A percentile compares a stretch with the other conserved stretches of the same genome.
These are phyloP conservation scores for Mythimna ferrago DNA, from an alignment of 2,888 invertebrate species.

Conservation along the genomic window DNA sequence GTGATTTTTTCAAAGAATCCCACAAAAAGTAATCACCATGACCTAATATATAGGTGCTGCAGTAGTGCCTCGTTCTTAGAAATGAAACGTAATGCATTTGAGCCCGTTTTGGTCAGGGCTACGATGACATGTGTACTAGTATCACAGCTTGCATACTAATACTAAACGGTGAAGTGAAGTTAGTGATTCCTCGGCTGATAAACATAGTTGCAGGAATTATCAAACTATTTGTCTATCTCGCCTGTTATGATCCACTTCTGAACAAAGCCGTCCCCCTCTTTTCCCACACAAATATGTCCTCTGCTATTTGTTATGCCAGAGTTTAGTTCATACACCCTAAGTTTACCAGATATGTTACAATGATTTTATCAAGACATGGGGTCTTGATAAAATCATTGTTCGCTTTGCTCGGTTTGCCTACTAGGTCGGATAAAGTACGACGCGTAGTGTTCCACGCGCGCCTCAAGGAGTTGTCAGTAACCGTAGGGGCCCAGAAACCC, in stretches of 20 bases:
- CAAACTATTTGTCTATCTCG: neutral
- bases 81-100: conserved; percentile 16
- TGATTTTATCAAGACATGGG: no score
- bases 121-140: conserved; percentile 43
- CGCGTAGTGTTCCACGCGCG: no score
- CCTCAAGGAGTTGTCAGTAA: no score
- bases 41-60: conserved; percentile 11
- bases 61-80: neutral
- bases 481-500: no score
- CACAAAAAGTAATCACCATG: conserved; percentile 7
- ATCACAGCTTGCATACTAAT: conserved; percentile 41
- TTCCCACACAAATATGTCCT: neutral
- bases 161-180: conserved; percentile 1
- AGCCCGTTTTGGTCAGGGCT: conserved; percentile 39
- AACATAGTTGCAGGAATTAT: neutral
- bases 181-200: conserved; percentile 1
- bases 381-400: no score
- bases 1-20: no score
- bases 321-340: neutral
- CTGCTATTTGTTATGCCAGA: neutral
- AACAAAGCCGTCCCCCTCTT: neutral
- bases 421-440: no score
- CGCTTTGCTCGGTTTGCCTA: no score
- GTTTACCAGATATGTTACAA: neutral
- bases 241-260: no score